Conservation (phyloP, 2,888 invertebrate genomes). For the Pristionchus japonicus region DNA sequence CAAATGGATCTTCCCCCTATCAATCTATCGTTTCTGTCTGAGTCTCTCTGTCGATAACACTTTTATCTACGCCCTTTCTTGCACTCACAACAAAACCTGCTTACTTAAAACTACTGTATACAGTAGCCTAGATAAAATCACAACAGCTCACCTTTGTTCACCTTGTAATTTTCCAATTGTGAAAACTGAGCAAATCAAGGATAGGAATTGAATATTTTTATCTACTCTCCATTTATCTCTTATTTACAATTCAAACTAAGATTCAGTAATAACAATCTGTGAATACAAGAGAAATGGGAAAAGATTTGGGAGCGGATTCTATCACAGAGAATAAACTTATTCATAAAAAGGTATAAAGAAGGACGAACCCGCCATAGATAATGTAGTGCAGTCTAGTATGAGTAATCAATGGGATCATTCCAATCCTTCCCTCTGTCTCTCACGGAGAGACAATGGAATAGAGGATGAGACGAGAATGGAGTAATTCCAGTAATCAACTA, state of each 20-base stretch:
- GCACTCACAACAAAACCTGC: not conserved
- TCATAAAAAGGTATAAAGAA: conserved; percentile 7
- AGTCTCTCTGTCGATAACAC: conserved; percentile 38
- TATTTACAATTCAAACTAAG: conserved; percentile 41
- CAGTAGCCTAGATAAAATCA: not conserved
- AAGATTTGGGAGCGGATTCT: not conserved
- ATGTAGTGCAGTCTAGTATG: conserved; percentile 27
- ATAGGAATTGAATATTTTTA: not conserved
- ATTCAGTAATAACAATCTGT: conserved; percentile 16
- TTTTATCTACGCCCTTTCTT: conserved; percentile 10
- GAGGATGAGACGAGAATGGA: not conserved
- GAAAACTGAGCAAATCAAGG: not conserved
- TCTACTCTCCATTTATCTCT: conserved; percentile 13
- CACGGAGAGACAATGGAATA: not conserved
- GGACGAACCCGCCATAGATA: conserved; percentile 31
- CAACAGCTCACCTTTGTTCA: no score
- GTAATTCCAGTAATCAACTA: not conserved
- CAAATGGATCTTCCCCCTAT: not conserved
- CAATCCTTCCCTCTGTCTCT: not conserved
- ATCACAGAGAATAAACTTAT: conserved; percentile 34
- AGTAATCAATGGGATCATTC: not conserved
- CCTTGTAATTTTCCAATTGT: no score
- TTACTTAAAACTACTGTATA: not conserved
- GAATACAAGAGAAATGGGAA: conserved; percentile 6
- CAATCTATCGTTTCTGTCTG: not conserved